Evolutionary conservation across 2,888 invertebrate species (phyloP).

Genomic region (Drosophila parthenogenetica): DNA sequence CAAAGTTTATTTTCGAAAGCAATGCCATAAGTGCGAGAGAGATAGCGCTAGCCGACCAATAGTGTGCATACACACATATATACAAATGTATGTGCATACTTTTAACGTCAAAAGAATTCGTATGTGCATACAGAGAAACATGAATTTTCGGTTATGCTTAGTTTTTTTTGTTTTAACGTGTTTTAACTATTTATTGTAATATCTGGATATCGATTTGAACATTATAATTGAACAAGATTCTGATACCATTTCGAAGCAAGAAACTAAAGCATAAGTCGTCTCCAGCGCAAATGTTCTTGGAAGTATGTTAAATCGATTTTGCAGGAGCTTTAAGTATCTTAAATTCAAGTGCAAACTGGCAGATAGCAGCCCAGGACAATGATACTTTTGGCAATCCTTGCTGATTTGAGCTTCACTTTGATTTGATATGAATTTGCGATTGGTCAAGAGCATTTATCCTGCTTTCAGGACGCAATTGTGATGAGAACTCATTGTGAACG

Average conservation of each 20-base stretch:
- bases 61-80: too few species aligned
- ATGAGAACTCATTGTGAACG: not conserved
- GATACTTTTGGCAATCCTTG: not conserved
- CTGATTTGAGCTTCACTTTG: not conserved
- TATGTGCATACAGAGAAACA: too few species aligned
- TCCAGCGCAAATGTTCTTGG: not conserved
- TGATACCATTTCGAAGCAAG: not conserved
- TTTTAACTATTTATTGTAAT: too few species aligned
- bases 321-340: constrained; percentile 36
- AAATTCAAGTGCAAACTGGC: constrained; percentile 50
- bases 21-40: too few species aligned
- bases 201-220: too few species aligned
- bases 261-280: not conserved
- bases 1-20: too few species aligned
- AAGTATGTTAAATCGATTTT: constrained; percentile 4
- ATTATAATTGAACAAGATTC: not conserved
- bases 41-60: too few species aligned
- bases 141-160: too few species aligned
- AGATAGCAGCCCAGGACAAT: not conserved
- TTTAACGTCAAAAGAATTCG: too few species aligned
- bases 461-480: not conserved
- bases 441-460: not conserved
- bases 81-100: too few species aligned
- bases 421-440: not conserved
- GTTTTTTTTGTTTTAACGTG: too few species aligned